Evolutionary conservation across 1,140 invertebrate species (phyloP).

Genomic region (Conus betulinus): DNA sequence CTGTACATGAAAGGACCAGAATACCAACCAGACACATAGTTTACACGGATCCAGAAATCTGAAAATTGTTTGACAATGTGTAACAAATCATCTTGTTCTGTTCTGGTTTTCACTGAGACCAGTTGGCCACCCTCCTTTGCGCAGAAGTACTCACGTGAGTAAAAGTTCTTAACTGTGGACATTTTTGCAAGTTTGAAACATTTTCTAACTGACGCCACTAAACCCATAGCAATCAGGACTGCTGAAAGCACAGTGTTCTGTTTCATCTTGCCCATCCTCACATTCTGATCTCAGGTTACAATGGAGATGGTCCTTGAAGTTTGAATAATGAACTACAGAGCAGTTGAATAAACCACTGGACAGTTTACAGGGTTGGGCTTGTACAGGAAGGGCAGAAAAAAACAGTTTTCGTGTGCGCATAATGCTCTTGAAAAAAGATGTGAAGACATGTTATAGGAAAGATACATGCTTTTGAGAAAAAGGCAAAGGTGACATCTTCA

Average conservation of each 20-base stretch:
- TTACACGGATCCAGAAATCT: not conserved
- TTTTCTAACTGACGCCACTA: no score
- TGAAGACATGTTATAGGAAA: no score
- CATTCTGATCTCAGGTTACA: conserved; percentile 22
- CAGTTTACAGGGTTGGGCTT: no score
- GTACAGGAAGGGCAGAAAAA: no score
- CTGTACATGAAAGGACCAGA: not conserved
- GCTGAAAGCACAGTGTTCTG: conserved; percentile 12
- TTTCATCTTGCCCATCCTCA: not conserved
- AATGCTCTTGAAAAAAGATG: no score
- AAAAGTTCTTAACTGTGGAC: not conserved
- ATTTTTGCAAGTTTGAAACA: not conserved
- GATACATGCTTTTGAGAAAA: no score
- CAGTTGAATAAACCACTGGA: conserved; percentile 3
- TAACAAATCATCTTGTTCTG: not conserved
- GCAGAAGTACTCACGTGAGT: not conserved
- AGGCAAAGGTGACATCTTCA: no score
- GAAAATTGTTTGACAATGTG: not conserved
- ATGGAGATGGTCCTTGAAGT: not conserved
- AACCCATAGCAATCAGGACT: not conserved
- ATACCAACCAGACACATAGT: not conserved
- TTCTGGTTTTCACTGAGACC: not conserved
- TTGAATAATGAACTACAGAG: not conserved
- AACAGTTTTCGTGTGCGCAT: no score
- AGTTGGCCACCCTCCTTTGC: not conserved